Percentiles rank a stretch among this genome's conserved stretches.
Evolutionary conservation across 2,888 invertebrate species (phyloP).

Genomic region (Agrypnus murinus): DNA sequence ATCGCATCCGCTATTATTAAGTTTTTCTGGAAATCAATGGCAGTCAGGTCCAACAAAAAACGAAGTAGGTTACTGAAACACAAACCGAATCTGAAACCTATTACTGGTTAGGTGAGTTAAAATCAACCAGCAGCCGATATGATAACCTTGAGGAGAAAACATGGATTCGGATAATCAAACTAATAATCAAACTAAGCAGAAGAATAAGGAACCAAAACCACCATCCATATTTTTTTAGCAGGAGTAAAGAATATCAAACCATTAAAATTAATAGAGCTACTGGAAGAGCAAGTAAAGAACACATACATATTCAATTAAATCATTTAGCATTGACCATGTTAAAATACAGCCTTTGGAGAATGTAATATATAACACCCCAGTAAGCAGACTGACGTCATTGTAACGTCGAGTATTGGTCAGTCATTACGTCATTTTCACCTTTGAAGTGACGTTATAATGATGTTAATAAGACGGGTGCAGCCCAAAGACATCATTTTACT

Average conservation of each 20-base stretch:
- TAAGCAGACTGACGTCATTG: slow-evolving; percentile 22
- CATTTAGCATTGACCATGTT: slow-evolving; percentile 13
- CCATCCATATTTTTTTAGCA: slow-evolving; percentile 22
- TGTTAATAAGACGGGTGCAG: too few relatives aligned
- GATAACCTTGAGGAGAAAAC: slow-evolving; percentile 3
- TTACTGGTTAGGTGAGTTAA: slow-evolving; percentile 23
- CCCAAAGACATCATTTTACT: too few relatives aligned
- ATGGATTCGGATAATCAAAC: too few relatives aligned
- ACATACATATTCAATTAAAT: slow-evolving; percentile 20
- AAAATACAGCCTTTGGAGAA: slow-evolving; percentile 26
- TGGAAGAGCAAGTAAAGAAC: slow-evolving; percentile 17
- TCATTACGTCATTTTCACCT: too few relatives aligned
- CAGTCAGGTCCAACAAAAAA: slow-evolving; percentile 12
- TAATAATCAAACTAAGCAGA: slow-evolving; percentile 4
- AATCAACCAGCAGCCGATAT: slow-evolving; percentile 23
- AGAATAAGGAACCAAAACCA: slow-evolving; percentile 19
- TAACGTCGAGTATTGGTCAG: too few relatives aligned
- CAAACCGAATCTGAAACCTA: slow-evolving; percentile 28
- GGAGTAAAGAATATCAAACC: slow-evolving; percentile 27
- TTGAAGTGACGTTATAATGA: too few relatives aligned
- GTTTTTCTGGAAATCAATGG: slow-evolving; percentile 11
- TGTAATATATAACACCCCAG: slow-evolving; percentile 12
- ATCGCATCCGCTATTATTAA: slow-evolving; percentile 9
- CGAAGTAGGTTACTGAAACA: slow-evolving; percentile 8
- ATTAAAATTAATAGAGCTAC: slow-evolving; percentile 10